Evolutionary conservation across 2,797 vertebrate genomes (phyloP), one percentile per base, ranked within the genome.

Genomic region (Arremon brunneinucha): DNA sequence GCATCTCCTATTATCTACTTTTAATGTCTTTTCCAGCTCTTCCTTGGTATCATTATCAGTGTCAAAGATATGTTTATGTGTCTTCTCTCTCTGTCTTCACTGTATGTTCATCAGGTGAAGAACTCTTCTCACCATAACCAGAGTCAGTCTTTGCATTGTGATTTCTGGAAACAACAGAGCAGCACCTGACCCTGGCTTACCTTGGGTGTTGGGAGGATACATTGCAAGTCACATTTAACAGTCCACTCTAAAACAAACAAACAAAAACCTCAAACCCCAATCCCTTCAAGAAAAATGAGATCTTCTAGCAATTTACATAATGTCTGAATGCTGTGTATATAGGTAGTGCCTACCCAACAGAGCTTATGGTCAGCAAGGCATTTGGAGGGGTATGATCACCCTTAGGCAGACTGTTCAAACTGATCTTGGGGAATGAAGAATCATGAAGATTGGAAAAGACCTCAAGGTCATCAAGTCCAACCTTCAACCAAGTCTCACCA

Each of bases 241-340:
- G 23, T 37, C 28, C 0, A 0, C 52, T 93, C 49, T 21, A 18
- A 71, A 67, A 30, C 28, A 23, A 67, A 39, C 28, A 23, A 49
- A 59, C 12, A 59, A 59, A 5, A 12, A 0, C 0, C 5, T 3
- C 39, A 34, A 50, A 11, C 28, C 2, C 12, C 34, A 62, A 1
- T 15, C 69, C 37, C 70, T 70, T 68, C 13, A n/a, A n/a, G 35
- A 44, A 20, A 88, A 81, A 26, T n/a, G 8, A n/a, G 46, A 71
- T 2, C 17, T 53, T 62, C 27, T 8, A 30, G 28, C 41, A 47
- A 16, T 34, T 70, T 70, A 32, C 3, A 15, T 14, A 12, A 1
- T 4, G 4, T 62, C 14, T 12, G 11, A 47, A 30, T 11, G 4
- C 43, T 57, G 14, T 37, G 24, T 49, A 26, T 68, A 15, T 56